Base-by-base conservation (phyloP, 2,888 invertebrate species). In the Dryobota labecula region DNA sequence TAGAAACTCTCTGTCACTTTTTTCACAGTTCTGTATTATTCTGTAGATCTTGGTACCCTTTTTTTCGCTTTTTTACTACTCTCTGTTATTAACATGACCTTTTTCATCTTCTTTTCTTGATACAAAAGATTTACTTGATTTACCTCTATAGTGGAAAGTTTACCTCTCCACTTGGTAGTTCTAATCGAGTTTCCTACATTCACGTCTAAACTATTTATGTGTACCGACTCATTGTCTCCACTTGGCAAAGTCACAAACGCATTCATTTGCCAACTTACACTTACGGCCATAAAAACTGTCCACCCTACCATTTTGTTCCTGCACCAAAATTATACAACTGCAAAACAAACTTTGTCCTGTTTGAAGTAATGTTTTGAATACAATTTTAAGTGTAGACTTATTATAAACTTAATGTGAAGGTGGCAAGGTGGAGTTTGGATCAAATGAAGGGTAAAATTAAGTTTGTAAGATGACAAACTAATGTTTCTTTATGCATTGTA, bases 401-500 rank as follows among this genome's bases (percentile, higher is more conserved):
- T 30, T 30, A 30, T 60, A 41, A 43, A 38, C 43, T 66, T 75
- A 79, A 71, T n/a, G 2, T 7, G 0, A 20, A 61, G 0, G 33
- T 11, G 0, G 15, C 82, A 87, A 70, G 62, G 82, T 84, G 74
- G 33, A 71, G 53, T 73, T 82, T 85, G 4, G 41, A 30, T 13
- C 67, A 58, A 43, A 27, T 54, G 2, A 9, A 20, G 4, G 20
- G 74, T 62, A 58, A 13, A 41, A 41, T 61, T 63, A 76, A 56
- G 54, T 76, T 84, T 73, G 83, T 79, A 45, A 41, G 70, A 74
- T 80, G 72, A 82, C 85, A 78, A 83, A 85, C 76, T 83, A 86
- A 85, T 86, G 80, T 88, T 77, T 85, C 81, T 80, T 84, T 84
- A 86, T 84, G 88, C 87, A 91, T 91, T 92, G 91, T 92, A 91